Conservation (phyloP, 2,113 vertebrate genomes). For the Epinephelus moara region DNA sequence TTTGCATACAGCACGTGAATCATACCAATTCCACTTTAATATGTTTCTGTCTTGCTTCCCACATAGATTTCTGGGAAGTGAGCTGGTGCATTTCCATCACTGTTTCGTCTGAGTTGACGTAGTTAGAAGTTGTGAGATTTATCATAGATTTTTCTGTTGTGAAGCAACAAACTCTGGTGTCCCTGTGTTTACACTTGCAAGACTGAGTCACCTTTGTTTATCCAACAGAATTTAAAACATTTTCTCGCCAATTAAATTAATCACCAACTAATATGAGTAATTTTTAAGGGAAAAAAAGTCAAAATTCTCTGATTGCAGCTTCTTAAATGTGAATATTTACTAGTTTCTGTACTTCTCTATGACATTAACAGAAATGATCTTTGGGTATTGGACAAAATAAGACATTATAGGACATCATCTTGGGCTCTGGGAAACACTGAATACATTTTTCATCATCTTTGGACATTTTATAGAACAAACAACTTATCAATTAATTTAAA, state of each 20-base stretch:
- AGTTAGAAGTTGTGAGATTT: background rate
- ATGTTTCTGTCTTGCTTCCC: background rate
- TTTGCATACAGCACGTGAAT: background rate
- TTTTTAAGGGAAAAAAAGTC: too few relatives aligned
- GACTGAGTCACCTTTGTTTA: background rate
- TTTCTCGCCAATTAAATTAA: background rate
- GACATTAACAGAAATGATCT: too few relatives aligned
- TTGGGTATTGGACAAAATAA: too few relatives aligned
- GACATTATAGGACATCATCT: too few relatives aligned
- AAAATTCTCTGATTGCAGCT: too few relatives aligned
- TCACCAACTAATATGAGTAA: too few relatives aligned
- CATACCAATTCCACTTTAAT: background rate
- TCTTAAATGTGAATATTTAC: too few relatives aligned
- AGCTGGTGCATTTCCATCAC: background rate
- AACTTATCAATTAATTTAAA: too few relatives aligned
- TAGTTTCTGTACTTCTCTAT: too few relatives aligned
- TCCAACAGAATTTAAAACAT: background rate
- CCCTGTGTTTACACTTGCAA: background rate
- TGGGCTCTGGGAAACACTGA: too few relatives aligned
- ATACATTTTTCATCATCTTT: too few relatives aligned
- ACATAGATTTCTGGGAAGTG: background rate
- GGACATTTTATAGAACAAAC: too few relatives aligned
- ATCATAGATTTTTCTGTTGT: background rate
- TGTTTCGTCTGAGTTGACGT: background rate
- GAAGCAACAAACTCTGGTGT: background rate